phyloP scores from a whole-genome alignment of 2,888 invertebrate genomes.

The Melanotus villosus region DNA sequence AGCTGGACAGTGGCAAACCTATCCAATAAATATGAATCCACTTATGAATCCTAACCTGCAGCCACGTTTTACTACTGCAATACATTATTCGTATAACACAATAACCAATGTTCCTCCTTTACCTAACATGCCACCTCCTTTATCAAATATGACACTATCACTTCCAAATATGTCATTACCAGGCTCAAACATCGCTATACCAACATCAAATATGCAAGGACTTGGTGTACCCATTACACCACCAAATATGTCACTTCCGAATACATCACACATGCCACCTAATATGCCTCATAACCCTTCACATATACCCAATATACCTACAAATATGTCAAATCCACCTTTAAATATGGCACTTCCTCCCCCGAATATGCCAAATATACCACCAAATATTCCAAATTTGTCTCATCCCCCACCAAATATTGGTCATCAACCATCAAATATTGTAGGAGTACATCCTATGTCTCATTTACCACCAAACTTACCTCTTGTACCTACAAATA shows the following conservation, averaged over 20 bases:
- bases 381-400: not conserved
- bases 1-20: slow-evolving; percentile 70
- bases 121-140: slow-evolving; percentile 29
- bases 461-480: slow-evolving; percentile 17
- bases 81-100: slow-evolving; percentile 18
- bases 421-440: not conserved
- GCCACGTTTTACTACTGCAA: slow-evolving; percentile 28
- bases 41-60: slow-evolving; percentile 21
- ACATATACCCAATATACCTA: not conserved
- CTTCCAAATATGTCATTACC: slow-evolving; percentile 1
- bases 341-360: not conserved
- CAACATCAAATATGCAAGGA: not conserved
- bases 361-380: not conserved
- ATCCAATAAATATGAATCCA: slow-evolving; percentile 56
- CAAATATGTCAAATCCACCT: not conserved
- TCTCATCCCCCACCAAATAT: not conserved
- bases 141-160: slow-evolving; percentile 20
- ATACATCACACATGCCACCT: not conserved
- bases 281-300: not conserved
- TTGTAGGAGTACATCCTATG: too few species aligned
- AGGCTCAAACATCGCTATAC: slow-evolving; percentile 21
- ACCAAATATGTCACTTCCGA: too few species aligned
- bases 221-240: too few species aligned
- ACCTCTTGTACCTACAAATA: slow-evolving; percentile 27
- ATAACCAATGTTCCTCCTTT: not conserved